Percentiles rank a stretch among this genome's conserved stretches.
These are phyloP conservation scores for Eurois occulta DNA, from an alignment of 2,888 invertebrate genomes.

Conservation along the genomic window DNA sequence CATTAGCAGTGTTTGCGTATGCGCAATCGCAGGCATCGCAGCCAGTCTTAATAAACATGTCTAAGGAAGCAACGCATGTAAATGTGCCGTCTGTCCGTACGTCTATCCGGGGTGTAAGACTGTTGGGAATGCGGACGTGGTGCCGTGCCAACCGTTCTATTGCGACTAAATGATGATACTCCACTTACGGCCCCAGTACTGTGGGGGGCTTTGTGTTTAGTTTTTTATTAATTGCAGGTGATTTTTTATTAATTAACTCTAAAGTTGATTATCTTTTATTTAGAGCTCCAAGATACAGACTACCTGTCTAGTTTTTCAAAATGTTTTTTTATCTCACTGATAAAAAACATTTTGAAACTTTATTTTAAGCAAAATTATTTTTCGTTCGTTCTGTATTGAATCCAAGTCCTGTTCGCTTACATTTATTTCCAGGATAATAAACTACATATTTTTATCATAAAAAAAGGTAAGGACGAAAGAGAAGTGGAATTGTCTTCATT, in stretches of 20 bases:
- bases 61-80: constrained; percentile 53
- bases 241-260: neutral
- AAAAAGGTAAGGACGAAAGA: neutral
- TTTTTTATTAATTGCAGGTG: constrained; percentile 3
- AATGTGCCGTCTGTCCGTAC: constrained; percentile 31
- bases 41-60: constrained; percentile 38
- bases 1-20: constrained; percentile 27
- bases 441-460: neutral
- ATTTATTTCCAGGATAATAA: neutral
- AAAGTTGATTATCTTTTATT: neutral
- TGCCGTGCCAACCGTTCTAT: constrained; percentile 44
- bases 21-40: constrained; percentile 27
- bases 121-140: constrained; percentile 54
- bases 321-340: too few species aligned
- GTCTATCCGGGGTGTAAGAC: constrained; percentile 53
- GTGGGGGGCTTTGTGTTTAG: neutral
- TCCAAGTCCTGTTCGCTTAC: neutral
- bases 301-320: neutral
- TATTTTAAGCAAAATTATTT: neutral
- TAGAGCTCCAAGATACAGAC: neutral
- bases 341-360: neutral
- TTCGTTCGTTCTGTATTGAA: neutral
- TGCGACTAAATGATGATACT: constrained; percentile 18
- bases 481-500: neutral
- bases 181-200: constrained; percentile 4